Evolutionary conservation across 2,797 vertebrate species (phyloP).

Genomic region (Tauraco hartlaubi): DNA sequence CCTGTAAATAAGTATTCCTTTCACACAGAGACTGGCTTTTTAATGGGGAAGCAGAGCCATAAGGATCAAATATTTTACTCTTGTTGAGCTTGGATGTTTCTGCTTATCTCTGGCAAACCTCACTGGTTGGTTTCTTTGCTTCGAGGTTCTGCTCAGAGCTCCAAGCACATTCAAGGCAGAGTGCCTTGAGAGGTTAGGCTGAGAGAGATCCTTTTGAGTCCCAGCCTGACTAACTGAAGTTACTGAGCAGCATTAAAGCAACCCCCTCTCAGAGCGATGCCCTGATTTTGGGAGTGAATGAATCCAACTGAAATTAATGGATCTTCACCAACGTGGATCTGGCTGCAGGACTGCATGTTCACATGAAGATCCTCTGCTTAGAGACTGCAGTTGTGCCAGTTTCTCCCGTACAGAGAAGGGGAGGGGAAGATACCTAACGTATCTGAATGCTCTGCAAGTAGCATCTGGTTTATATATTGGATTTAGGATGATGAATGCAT

Average conservation of each 20-base stretch:
- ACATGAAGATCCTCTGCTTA: not conserved
- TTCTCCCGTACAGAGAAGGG: not conserved
- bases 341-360: not conserved
- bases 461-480: conserved; percentile 14
- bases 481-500: conserved; percentile 7
- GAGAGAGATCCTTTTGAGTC: not conserved
- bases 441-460: not conserved
- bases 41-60: not conserved
- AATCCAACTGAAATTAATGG: not conserved
- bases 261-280: not conserved
- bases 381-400: not conserved
- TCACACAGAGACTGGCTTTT: not conserved
- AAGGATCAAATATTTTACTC: not conserved
- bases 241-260: not conserved
- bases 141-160: not conserved
- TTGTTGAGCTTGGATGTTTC: not conserved
- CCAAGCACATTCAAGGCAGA: not conserved
- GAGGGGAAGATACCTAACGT: not conserved
- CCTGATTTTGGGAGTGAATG: not conserved
- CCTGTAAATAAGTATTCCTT: not conserved
- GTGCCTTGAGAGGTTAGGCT: not conserved
- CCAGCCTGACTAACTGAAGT: not conserved
- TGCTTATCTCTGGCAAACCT: not conserved
- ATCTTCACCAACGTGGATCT: not conserved
- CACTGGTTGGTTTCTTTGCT: not conserved